Evolutionary conservation across 1,140 invertebrate species (phyloP), one percentile per base, ranked within the genome.

Genomic region (Lepidotrigona ventralis): DNA sequence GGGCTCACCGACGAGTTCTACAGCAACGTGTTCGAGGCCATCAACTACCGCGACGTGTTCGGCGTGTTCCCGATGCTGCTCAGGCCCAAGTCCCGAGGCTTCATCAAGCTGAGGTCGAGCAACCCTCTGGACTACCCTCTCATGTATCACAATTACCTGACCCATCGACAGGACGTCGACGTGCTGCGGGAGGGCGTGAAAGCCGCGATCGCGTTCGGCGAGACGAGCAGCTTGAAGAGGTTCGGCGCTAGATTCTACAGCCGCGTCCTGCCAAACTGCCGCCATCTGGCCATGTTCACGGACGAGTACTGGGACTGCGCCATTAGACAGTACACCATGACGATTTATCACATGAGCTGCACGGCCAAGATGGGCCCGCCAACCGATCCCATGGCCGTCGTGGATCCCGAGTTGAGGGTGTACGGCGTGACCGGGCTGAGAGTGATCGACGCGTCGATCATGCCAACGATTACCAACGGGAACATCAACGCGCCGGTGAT

Each of bases 111-210:
- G 0, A 95, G 94, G 29, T 96, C 96, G 0, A 97, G 96, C 56
- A 96, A 99, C 94, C 98, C 98, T 0, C 93, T 97, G 11, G 95
- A 97, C 8, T 97, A 98, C 92, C 98, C 98, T 0, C 92, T 98
- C 8, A 95, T 99, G 78, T 97, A 97, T 88, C 98, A 98, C 87
- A 98, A 98, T 90, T 99, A 99, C 90, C 93, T 99, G 54, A 97
- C 97, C 0, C 96, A 98, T 93, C 96, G 96, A 0, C 96, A 97
- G 51, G 98, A 98, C 86, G 96, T 98, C 0, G 94, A 96, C 33
- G 97, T 97, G 0, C 90, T 98, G 60, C 94, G 97, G 69, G 97
- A 98, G 94, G 98, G 98, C 26, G 97, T 98, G 2, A 98, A 98
- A 92, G 96, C 97, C 0, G 96, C 97, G 0, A 92, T 98, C 5